Evolutionary conservation across 2,797 vertebrate species (phyloP).

Genomic region (Lepilemur ruficaudatus): DNA sequence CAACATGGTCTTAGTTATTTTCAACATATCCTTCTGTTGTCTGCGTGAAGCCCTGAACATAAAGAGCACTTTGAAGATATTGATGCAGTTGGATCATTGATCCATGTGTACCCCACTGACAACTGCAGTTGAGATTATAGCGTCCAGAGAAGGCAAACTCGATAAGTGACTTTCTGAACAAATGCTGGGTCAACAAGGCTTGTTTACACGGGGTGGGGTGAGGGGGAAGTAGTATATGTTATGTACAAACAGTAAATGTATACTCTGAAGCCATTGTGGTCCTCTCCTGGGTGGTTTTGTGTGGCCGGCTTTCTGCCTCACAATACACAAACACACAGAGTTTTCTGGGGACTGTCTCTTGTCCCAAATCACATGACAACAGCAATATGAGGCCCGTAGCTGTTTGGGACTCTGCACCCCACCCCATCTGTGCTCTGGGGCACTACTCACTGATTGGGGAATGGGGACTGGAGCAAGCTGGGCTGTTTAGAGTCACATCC

Average conservation of each 20-base stretch:
- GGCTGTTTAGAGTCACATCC: neutral
- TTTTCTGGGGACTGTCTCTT: neutral
- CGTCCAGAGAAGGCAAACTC: neutral
- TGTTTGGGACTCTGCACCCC: neutral
- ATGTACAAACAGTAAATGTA: neutral
- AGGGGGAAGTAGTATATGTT: neutral
- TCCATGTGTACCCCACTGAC: neutral
- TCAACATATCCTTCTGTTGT: neutral
- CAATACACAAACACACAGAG: neutral
- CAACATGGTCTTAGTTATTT: neutral
- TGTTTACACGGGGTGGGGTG: neutral
- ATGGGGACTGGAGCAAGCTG: neutral
- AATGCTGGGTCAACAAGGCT: neutral
- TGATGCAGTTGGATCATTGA: neutral
- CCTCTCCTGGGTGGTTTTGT: neutral
- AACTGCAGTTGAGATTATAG: neutral
- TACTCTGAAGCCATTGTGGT: neutral
- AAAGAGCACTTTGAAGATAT: neutral
- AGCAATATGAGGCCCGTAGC: neutral
- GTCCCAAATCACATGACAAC: neutral
- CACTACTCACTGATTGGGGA: neutral
- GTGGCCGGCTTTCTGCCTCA: neutral
- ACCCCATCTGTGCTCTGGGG: neutral
- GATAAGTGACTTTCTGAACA: neutral
- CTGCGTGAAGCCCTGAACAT: neutral